Percentiles rank a stretch among this genome's conserved stretches.
phyloP scores from a whole-genome alignment of 2,113 vertebrate genomes.

The Xenopus laevis region DNA sequence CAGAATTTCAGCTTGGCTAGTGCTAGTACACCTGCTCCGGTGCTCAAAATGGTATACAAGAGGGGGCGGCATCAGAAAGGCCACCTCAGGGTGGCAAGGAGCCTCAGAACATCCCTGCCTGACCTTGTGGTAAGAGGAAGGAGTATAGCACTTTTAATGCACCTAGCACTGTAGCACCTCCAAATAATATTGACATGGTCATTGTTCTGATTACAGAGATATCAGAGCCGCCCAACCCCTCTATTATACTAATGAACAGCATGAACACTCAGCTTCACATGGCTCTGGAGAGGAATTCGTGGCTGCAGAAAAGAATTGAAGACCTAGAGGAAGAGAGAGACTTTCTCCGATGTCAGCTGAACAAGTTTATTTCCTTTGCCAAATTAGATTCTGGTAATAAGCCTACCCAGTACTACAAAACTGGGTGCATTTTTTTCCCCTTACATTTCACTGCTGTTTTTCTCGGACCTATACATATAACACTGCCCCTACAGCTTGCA shows the following conservation, averaged over 20 bases:
- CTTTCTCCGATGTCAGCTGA: slow-evolving; percentile 82
- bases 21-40: too few relatives aligned
- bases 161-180: neutral
- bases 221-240: slow-evolving; percentile 57
- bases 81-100: too few relatives aligned
- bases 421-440: too few relatives aligned
- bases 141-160: neutral
- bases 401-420: neutral
- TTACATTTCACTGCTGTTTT: too few relatives aligned
- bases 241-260: slow-evolving; percentile 72
- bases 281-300: slow-evolving; percentile 83
- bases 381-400: slow-evolving; percentile 62
- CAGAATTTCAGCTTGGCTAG: too few relatives aligned
- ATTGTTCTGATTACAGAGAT: slow-evolving; percentile 36
- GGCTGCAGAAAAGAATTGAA: slow-evolving; percentile 84
- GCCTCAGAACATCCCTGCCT: too few relatives aligned
- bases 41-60: too few relatives aligned
- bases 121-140: too few relatives aligned
- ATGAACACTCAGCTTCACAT: slow-evolving; percentile 83
- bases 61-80: too few relatives aligned
- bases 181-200: neutral
- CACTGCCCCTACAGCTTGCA: too few relatives aligned
- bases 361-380: slow-evolving; percentile 82
- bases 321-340: slow-evolving; percentile 87
- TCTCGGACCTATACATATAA: too few relatives aligned